Percentiles rank a stretch among this genome's conserved stretches.
These are phyloP conservation scores for Chromobotia macracanthus DNA, from an alignment of 2,797 vertebrate genomes.

Conservation along the genomic window DNA sequence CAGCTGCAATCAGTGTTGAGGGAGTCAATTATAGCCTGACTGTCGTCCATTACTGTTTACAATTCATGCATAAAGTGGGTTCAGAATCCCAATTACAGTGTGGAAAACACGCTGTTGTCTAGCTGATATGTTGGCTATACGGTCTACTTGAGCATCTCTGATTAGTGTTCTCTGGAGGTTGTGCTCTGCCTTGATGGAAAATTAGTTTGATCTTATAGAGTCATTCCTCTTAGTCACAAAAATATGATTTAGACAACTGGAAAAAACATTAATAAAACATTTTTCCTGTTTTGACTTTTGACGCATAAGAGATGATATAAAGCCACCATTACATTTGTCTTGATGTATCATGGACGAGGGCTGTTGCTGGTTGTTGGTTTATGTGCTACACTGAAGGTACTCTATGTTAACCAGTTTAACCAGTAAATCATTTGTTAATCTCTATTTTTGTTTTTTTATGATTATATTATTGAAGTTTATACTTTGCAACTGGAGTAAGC, in stretches of 20 bases:
- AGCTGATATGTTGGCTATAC: background rate
- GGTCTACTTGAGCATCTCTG: constrained; percentile 15
- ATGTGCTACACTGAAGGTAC: too few species aligned
- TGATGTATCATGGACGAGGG: background rate
- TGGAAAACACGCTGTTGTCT: background rate
- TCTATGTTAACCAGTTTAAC: too few species aligned
- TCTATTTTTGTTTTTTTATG: too few species aligned
- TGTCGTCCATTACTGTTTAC: constrained; percentile 34
- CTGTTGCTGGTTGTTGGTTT: too few species aligned
- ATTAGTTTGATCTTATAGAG: constrained; percentile 16
- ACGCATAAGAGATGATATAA: too few species aligned
- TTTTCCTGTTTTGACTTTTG: too few species aligned
- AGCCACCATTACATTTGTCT: background rate
- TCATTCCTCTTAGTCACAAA: background rate
- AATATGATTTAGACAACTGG: background rate
- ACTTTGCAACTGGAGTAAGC: too few species aligned
- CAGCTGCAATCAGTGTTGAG: constrained; percentile 43
- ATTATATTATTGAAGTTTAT: too few species aligned
- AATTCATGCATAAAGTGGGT: constrained; percentile 31
- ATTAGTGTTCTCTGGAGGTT: constrained; percentile 28
- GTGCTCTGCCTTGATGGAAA: constrained; percentile 1
- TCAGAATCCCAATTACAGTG: constrained; percentile 46
- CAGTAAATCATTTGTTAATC: too few species aligned
- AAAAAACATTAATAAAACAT: too few species aligned
- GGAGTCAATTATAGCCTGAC: constrained; percentile 32